Base-by-base conservation (phyloP, 1,140 invertebrate genomes). In the Dufourea novaeangliae region DNA sequence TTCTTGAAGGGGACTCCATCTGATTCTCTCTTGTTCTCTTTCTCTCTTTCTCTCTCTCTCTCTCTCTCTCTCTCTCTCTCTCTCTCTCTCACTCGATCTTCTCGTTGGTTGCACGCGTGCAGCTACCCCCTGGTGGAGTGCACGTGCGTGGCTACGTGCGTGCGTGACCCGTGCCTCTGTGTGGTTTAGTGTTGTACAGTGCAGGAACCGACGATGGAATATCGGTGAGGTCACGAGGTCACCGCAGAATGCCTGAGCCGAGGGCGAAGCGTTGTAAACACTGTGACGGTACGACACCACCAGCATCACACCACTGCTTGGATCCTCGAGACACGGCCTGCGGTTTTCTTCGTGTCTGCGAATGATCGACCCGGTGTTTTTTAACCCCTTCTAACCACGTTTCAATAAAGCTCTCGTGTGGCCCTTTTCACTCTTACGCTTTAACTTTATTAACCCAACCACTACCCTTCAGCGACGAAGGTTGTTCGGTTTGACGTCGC, bases 211-310 rank as follows among this genome's bases (percentile, higher is more conserved):
- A 88, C 88, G 91, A 92, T 92, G 92, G 91, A 90, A 91, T 89
- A 91, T 88, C 91, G 91, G 88, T 92, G 90, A 93, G 87, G 84
- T 89, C 85, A 90, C 90, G 89, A 91, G 91, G 91, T 90, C 88
- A 89, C 88, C 91, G 85, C 92, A 93, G 92, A 93, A 92, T 93
- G 92, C 92, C 92, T 93, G 92, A 93, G 89, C 92, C 92, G 83
- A 93, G 91, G 90, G 91, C 91, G 83, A 93, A 93, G 89, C 92
- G 92, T 90, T 93, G 92, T 89, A 93, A 93, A 92, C 91, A 93
- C 91, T 92, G 92, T 93, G 92, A 93, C 91, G 92, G 92, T 93
- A 93, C 89, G 91, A 64, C 86, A 86, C 76, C n/a, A n/a, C n/a
- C n/a, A n/a, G 34, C 44, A n/a, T 5, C 5, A 14, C 41, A n/a